phyloP scores from a whole-genome alignment of 2,888 invertebrate genomes.

The Drosophila anceps region DNA sequence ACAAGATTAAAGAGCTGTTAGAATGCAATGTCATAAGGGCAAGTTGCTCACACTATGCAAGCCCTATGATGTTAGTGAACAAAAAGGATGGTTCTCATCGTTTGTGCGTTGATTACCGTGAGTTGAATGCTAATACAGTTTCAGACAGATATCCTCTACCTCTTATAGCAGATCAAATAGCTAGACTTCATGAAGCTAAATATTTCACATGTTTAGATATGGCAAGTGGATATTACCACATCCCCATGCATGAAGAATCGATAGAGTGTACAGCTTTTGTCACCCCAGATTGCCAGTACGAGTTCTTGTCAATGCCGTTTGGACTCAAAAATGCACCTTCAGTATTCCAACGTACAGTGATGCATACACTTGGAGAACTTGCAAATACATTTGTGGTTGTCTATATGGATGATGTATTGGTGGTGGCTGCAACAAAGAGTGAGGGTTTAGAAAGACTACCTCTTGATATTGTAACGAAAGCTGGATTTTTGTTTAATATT shows the following conservation, averaged over 20 bases:
- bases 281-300: no score
- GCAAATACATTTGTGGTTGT: conserved; percentile 2
- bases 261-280: neutral
- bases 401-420: no score
- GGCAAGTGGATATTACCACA: no score
- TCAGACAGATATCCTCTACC: neutral
- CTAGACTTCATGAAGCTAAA: no score
- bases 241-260: no score
- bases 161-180: neutral
- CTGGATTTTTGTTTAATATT: neutral
- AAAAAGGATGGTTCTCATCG: neutral
- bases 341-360: neutral
- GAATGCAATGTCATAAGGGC: no score
- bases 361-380: neutral
- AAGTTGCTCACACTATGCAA: neutral
- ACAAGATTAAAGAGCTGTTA: no score
- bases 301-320: neutral
- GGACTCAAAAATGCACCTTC: neutral
- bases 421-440: no score
- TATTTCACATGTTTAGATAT: no score
- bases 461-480: neutral
- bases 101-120: neutral
- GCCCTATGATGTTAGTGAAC: neutral
- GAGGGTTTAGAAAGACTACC: no score
- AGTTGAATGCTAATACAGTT: neutral